A percentile compares a stretch with the other conserved stretches of the same genome.
phyloP scores from a whole-genome alignment of 2,113 vertebrate genomes.

The Malurus melanocephalus region DNA sequence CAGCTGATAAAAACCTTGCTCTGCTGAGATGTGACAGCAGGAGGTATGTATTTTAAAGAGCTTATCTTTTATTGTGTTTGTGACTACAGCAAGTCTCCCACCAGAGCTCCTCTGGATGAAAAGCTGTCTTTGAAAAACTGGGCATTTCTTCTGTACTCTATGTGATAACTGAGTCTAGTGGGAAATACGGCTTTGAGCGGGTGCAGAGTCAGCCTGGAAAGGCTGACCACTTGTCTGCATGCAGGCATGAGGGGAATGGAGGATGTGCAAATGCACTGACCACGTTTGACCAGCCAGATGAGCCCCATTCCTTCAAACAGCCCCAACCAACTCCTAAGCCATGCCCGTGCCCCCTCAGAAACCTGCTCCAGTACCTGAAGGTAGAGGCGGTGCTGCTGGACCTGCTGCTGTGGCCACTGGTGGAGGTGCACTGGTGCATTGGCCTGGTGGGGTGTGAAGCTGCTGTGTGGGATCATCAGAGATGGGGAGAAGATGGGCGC shows the following conservation, averaged over 20 bases:
- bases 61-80: not conserved
- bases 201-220: not conserved
- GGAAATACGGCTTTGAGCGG: accelerated
- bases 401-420: constrained; percentile 71
- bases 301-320: not conserved
- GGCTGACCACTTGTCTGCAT: not conserved
- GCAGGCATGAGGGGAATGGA: not conserved
- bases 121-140: not conserved
- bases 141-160: not conserved
- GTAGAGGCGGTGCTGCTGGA: constrained; percentile 76
- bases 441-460: constrained; percentile 69
- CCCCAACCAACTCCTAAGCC: not conserved
- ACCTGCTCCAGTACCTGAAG: constrained; percentile 69
- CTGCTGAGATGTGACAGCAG: not conserved
- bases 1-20: not conserved
- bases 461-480: constrained; percentile 74
- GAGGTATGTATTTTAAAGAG: not conserved
- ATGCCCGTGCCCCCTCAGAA: not conserved
- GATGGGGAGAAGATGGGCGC: constrained; percentile 72
- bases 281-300: not conserved
- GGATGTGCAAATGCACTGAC: not conserved
- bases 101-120: not conserved
- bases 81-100: not conserved
- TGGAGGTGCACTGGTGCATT: constrained; percentile 59
- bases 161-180: not conserved